Percentiles rank a stretch among this genome's conserved stretches.
Conservation (phyloP, 92 coral and sea anemone species). For the Plumapathes pennacea region DNA sequence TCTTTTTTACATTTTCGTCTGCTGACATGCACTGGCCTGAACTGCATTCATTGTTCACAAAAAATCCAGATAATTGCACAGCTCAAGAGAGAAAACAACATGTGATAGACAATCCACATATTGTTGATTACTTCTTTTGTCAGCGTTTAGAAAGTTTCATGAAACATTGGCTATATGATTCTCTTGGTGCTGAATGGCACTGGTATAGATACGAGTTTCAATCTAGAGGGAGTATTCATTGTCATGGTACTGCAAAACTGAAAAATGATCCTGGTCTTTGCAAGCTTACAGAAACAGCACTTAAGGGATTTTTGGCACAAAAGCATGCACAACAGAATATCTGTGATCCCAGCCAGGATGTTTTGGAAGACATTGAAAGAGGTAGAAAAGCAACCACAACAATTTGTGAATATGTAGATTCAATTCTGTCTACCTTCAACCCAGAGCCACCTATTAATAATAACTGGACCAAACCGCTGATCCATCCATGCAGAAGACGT, state of each 20-base stretch:
- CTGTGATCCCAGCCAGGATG: constrained; percentile 6
- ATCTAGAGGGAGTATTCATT: constrained; percentile 54
- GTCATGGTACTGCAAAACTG: constrained; percentile 45
- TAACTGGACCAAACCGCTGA: constrained; percentile 45
- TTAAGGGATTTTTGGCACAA: constrained; percentile 26
- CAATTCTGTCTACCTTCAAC: constrained; percentile 46
- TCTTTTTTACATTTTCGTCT: constrained; percentile 72
- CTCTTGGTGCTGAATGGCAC: constrained; percentile 57
- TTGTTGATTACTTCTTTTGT: constrained; percentile 58
- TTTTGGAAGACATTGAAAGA: constrained; percentile 15
- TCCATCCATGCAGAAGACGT: constrained; percentile 47
- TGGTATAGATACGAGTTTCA: constrained; percentile 64
- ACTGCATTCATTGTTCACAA: constrained; percentile 35
- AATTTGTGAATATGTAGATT: constrained; percentile 46
- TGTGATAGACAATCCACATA: constrained; percentile 67
- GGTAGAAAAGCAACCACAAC: constrained; percentile 44
- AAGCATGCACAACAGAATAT: neutral
- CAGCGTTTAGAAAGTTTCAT: constrained; percentile 47
- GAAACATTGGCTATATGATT: constrained; percentile 52
- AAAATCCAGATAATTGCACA: constrained; percentile 1
- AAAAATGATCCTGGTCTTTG: constrained; percentile 42
- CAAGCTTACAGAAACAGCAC: constrained; percentile 22
- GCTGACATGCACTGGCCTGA: constrained; percentile 81
- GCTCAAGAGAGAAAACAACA: constrained; percentile 52
- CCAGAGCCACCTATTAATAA: constrained; percentile 41